Evolutionary conservation across 2,888 invertebrate genomes (phyloP), one percentile per base, ranked within the genome.

Genomic region (Chydorus sphaericus): DNA sequence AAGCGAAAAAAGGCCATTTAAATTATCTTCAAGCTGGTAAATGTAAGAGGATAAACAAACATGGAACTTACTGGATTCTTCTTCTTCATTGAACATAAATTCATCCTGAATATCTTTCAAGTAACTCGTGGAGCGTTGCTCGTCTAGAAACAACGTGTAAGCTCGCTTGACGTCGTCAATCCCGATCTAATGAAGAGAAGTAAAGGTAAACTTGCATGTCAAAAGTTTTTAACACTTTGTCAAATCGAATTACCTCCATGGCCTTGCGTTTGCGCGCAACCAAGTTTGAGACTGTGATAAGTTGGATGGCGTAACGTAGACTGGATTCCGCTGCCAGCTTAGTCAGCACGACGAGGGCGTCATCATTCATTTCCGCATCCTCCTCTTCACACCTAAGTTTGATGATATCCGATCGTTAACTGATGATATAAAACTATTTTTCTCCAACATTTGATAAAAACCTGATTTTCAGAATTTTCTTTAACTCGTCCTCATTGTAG

Each of bases 381-480:
- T 98, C 98, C 66, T 99, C 98, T 67, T 97, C 94, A 68, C 93
- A 93, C 59, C 94, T 73, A 59, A n/a, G n/a, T n/a, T n/a, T n/a
- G n/a, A n/a, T n/a, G n/a, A n/a, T n/a, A n/a, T n/a, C n/a, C n/a
- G n/a, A n/a, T n/a, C n/a, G n/a, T n/a, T n/a, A n/a, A n/a, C n/a
- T n/a, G n/a, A n/a, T n/a, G n/a, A n/a, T n/a, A n/a, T n/a, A n/a
- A n/a, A n/a, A n/a, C n/a, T n/a, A n/a, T n/a, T n/a, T n/a, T n/a
- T n/a, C n/a, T n/a, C n/a, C n/a, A n/a, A n/a, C n/a, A n/a, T n/a
- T n/a, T n/a, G n/a, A n/a, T n/a, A n/a, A 56, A 30, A 59, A 81
- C 81, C 83, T 74, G 59, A 91, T 91, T 66, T 87, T 89, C 1
- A 97, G 74, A 61, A 97, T 96, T 71, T 93, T 90, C 62, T 82